Conservation (phyloP, 1,140 invertebrate species). For the Stegodyphus mimosarum region DNA sequence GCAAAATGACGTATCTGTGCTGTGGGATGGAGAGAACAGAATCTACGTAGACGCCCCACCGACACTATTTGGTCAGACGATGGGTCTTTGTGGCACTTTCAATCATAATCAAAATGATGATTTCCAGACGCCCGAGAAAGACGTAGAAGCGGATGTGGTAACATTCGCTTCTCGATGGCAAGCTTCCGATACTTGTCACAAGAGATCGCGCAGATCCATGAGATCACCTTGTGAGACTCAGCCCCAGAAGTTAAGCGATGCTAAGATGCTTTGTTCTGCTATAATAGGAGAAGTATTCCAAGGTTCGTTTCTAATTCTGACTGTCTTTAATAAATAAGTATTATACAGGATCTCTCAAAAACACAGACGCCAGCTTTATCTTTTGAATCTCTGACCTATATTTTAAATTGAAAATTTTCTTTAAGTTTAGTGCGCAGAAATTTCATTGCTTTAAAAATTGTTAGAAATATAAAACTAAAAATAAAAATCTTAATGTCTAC, state of each 20-base stretch:
- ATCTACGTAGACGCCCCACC: conserved; percentile 85
- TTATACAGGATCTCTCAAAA: too few species aligned
- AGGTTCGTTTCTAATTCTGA: conserved; percentile 59
- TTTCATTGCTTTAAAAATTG: too few species aligned
- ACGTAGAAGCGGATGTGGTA: conserved; percentile 79
- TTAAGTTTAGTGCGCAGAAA: too few species aligned
- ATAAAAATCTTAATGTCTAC: too few species aligned
- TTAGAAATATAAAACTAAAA: too few species aligned
- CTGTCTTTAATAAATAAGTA: not conserved
- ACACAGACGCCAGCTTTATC: too few species aligned
- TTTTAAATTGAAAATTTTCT: too few species aligned
- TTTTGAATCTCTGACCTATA: too few species aligned
- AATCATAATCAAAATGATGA: conserved; percentile 88
- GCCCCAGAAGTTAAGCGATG: conserved; percentile 76
- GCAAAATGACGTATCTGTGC: conserved; percentile 80
- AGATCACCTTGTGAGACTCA: conserved; percentile 75
- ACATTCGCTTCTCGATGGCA: conserved; percentile 92
- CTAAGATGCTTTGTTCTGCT: conserved; percentile 68
- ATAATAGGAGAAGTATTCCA: conserved; percentile 65
- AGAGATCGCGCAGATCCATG: conserved; percentile 8
- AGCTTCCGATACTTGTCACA: conserved; percentile 67
- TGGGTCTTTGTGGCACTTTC: conserved; percentile 88
- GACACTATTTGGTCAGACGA: conserved; percentile 74
- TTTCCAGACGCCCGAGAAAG: conserved; percentile 86
- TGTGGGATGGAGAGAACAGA: conserved; percentile 86